phyloP scores from a whole-genome alignment of 2,888 invertebrate species.

The Unio delphinus region DNA sequence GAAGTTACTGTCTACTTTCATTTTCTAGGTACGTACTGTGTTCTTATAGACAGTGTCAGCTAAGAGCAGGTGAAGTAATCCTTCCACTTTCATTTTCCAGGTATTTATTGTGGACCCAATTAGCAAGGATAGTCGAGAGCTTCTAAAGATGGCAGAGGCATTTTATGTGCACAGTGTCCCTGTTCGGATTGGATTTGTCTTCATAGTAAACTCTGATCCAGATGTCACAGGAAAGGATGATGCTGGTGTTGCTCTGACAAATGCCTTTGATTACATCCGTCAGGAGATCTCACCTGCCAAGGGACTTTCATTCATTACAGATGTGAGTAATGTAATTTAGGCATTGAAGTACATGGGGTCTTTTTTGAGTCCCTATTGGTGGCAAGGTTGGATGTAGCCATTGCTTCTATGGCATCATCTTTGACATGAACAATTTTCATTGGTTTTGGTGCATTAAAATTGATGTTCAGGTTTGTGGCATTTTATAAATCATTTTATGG shows the following conservation, averaged over 20 bases:
- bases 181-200: slow-evolving; percentile 84
- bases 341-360: too few relatives aligned
- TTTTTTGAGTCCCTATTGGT: too few relatives aligned
- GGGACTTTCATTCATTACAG: slow-evolving; percentile 88
- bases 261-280: slow-evolving; percentile 91
- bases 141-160: slow-evolving; percentile 90
- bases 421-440: too few relatives aligned
- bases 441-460: too few relatives aligned
- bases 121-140: slow-evolving; percentile 78
- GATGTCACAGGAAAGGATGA: slow-evolving; percentile 78
- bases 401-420: too few relatives aligned
- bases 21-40: too few relatives aligned
- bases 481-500: too few relatives aligned
- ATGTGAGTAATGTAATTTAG: slow-evolving; percentile 74
- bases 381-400: too few relatives aligned
- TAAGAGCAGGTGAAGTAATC: slow-evolving; percentile 8
- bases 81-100: slow-evolving; percentile 71
- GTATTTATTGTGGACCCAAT: slow-evolving; percentile 90
- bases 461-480: too few relatives aligned
- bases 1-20: too few relatives aligned
- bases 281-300: slow-evolving; percentile 81
- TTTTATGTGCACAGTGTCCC: slow-evolving; percentile 93
- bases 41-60: too few relatives aligned
- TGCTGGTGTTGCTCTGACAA: slow-evolving; percentile 86
- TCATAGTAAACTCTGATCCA: slow-evolving; percentile 77